Percentiles rank a stretch among this genome's conserved stretches.
Conservation (phyloP, 2,888 invertebrate genomes). For the Syrphus vitripennis region DNA sequence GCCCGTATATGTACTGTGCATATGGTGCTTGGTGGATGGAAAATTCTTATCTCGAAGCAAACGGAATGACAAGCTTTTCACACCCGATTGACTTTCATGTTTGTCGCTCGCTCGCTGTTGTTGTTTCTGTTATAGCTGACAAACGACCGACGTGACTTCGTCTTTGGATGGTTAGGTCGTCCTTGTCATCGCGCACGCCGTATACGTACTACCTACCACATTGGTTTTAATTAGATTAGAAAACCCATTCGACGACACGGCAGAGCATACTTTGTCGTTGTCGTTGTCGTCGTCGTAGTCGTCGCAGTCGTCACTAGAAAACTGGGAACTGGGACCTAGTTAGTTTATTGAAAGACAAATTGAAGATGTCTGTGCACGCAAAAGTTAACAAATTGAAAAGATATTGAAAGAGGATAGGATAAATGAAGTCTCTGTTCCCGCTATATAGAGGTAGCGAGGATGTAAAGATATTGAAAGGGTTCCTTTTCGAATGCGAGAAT, state of each 20-base stretch:
- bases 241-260: slow-evolving; percentile 16
- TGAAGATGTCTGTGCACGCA: slow-evolving; percentile 69
- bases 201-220: not conserved
- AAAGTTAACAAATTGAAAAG: slow-evolving; percentile 69
- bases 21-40: not conserved
- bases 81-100: slow-evolving; percentile 70
- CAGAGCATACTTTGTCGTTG: not conserved
- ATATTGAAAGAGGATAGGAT: slow-evolving; percentile 7
- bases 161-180: slow-evolving; percentile 33
- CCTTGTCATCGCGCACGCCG: not conserved
- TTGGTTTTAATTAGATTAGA: slow-evolving; percentile 68
- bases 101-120: slow-evolving; percentile 49
- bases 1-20: not conserved
- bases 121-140: too few relatives aligned
- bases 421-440: not conserved
- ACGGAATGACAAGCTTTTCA: slow-evolving; percentile 67
- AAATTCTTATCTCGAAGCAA: slow-evolving; percentile 62
- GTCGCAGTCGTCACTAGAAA: not conserved
- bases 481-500: not conserved
- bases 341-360: slow-evolving; percentile 70
- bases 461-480: slow-evolving; percentile 52
- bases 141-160: slow-evolving; percentile 69
- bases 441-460: not conserved
- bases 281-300: not conserved
- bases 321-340: slow-evolving; percentile 60